Evolutionary conservation across 2,797 vertebrate species (phyloP), one percentile per base, ranked within the genome.

Genomic region (Oreortyx pictus): DNA sequence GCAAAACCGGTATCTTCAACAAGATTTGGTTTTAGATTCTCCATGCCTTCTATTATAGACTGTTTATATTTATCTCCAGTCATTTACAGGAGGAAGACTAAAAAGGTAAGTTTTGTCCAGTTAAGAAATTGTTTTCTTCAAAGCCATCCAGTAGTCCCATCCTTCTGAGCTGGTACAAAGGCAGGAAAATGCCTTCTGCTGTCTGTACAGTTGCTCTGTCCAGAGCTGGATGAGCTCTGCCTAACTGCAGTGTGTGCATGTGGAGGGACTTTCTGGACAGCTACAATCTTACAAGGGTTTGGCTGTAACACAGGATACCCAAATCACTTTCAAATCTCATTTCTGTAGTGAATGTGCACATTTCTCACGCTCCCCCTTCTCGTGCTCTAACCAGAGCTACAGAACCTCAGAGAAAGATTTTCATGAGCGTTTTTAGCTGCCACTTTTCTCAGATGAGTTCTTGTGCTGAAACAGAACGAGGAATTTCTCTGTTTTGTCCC

Each of bases 401-500:
- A n/a, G 37, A 65, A 68, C 37, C 62, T 64, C 20, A 31, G 39
- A 43, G 29, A 76, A 79, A 59, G 59, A 14, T 80, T 89, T 22
- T 66, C 25, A 6, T 27, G 65, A 43, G 33, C 61, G 64, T 8
- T 79, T 73, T 78, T 47, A 70, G 50, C 56, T 43, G 8, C 23
- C 37, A 2, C 20, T 41, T 90, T 85, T 46, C 56, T 57, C 66
- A 29, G 70, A 41, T 2, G 37, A 24, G 29, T 61, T 92, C 73
- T 59, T 82, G 41, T 56, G 56, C 67, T 66, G 65, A 19, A 83
- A 73, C 52, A 49, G 20, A 70, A n/a, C 27, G 43, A 70, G 66
- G 33, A 56, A 72, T 78, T 74, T 89, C 20, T 61, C 46, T 56
- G 16, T 70, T 52, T 70, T 75, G 67, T 82, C 76, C 77, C 88